Base-by-base conservation (phyloP, 2,888 invertebrate species). In the Drosophila nr. perissopoda region DNA sequence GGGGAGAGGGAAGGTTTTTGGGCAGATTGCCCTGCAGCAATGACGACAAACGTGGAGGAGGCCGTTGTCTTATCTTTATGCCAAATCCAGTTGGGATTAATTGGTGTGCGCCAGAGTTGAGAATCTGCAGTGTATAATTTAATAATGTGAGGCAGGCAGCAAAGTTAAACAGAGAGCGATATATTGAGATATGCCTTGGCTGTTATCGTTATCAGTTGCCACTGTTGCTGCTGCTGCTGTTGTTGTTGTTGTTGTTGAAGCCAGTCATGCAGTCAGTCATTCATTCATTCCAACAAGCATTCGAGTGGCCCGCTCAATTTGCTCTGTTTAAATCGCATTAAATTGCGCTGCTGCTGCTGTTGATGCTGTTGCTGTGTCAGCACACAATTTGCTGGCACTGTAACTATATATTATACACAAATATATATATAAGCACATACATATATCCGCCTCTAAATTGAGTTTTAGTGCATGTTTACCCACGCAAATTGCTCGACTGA, bases 391-490 rank as follows among this genome's bases (percentile, higher is more conserved):
- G 70, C 68, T 69, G 70, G 70, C 68, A 68, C 85, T 89, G 76
- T 78, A 67, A 62, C 69, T 56, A 66, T 48, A 69, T 54, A 51
- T 52, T 48, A 59, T 27, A 18, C 58, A 61, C 29, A 48, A 27
- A 53, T 49, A 61, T 40, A 53, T 48, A 27, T 21, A 40, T 40
- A 36, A 48, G 10, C 51, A 54, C 54, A 62, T 66, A 80, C 74
- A 75, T 87, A 78, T 84, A 84, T 89, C 78, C 73, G 86, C 79
- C 76, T 87, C 84, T 90, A 87, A 87, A 87, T 87, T 87, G 91
- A 80, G 90, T 87, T 89, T 91, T 91, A 92, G 90, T 91, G 89
- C 89, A 87, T 92, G 90, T 91, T 91, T 92, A 92, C 91, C 92
- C 92, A 92, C 91, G 91, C 91, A 92, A 92, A 91, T 91, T 90